Evolutionary conservation across 2,888 invertebrate species (phyloP), one percentile per base, ranked within the genome.

Genomic region (Hypolimnas misippus): DNA sequence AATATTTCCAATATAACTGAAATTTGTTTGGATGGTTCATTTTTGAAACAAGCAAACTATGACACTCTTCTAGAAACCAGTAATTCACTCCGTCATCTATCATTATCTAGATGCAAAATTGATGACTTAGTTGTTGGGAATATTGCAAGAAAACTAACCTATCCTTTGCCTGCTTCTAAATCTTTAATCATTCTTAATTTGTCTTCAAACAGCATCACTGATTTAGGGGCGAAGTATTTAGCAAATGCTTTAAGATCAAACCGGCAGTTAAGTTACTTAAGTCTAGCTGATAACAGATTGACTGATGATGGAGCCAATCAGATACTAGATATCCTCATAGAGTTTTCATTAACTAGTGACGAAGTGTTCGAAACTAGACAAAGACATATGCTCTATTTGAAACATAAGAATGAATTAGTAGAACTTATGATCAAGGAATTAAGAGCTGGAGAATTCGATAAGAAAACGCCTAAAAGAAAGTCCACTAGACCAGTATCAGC

Each of bases 171-270:
- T 4, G 77, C 82, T 0, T 82, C 86, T 0, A 76, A 74, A 57
- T 72, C 72, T 1, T 64, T 89, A 44, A 58, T 63, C 0, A 62
- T 76, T n/a, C 67, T 89, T 0, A 87, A 85, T 67, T 62, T 89
- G 31, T 71, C 86, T 1, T 74, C 82, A 0, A 89, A 89, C 57
- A 74, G 52, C 53, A 84, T 89, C 8, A 82, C 86, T 0, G 81
- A 88, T 68, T 10, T 63, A 0, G 88, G 87, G 0, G 79, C 73
- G 0, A 73, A 70, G 25, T 66, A 67, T 62, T 58, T 89, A 52
- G 80, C 77, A 1, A 65, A 79, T 1, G 75, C 74, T 0, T 56
- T 89, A 2, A 72, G 83, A 56, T 63, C 78, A 0, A 89, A 89
- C 56, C 75, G 83, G 61, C 70, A 75, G 3, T 62, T 89, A 1